Evolutionary conservation across 2,113 vertebrate species (phyloP), one percentile per base, ranked within the genome.

Genomic region (Datnioides undecimradiatus): DNA sequence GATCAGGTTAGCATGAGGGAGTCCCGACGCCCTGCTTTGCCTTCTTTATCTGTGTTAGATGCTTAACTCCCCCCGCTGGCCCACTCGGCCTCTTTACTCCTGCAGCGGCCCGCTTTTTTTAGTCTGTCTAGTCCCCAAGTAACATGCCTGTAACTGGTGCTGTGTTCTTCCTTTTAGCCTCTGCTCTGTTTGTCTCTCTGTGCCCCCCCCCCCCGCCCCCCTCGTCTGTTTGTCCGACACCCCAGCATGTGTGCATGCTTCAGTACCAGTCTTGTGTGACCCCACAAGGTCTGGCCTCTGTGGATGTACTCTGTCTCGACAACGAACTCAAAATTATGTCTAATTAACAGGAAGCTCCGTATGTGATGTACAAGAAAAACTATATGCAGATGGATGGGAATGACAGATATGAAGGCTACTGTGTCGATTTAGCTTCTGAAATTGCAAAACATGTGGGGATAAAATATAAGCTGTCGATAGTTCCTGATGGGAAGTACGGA

Each of bases 341-440:
- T 91, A 89, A 94, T 91, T 96, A 94, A 95, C 97, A 99, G 98
- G 98, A 99, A 97, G 97, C 97, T 77, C 98, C 97, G 31, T 99
- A 99, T 91, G 98, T 99, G 91, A 99, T 99, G 98, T 97, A 97
- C 95, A 99, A 99, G 95, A 98, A 98, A 96, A 98, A 98, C 92
- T 95, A 96, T 94, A 96, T 98, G 89, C 96, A 97, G 93, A 75
- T 96, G 93, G 98, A 98, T 82, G 98, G 97, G 91, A 99, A 99
- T 95, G 98, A 99, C 74, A 96, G 96, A 93, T 99, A 99, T 93
- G 98, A 99, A 97, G 98, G 98, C 93, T 99, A 99, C 94, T 99
- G 98, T 95, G 98, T 99, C 88, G 98, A 99, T 95, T 96, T 99
- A 95, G 98, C 98, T 91, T 97, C 96, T 93, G 97, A 99, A 96